Evolutionary conservation across 2,113 vertebrate genomes (phyloP), one percentile per base, ranked within the genome.

Genomic region (Ailurus styani): DNA sequence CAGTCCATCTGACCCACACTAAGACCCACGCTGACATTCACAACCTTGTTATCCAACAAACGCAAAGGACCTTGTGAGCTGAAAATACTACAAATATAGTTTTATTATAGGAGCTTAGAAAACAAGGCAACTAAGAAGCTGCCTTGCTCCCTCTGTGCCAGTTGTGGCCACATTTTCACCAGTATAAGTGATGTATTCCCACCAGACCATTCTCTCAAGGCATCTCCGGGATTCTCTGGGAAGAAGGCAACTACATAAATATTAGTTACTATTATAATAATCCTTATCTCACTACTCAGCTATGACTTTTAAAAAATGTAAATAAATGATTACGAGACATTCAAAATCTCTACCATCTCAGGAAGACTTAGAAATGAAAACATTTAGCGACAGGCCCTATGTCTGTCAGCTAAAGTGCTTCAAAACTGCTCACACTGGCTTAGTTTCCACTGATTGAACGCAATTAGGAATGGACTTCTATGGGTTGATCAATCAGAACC

Each of bases 381-480:
- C 82, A 37, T 21, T 42, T 86, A 89, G 93, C 90, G 34, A 57
- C 62, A 92, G 93, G 42, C 52, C 54, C 86, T 29, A 27, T 57
- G 79, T 97, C 66, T 88, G 86, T 91, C 96, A 98, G 96, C 88
- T 95, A 57, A 12, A 94, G 96, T 96, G 86, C 73, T 95, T 96
- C 95, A 70, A 97, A 97, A 81, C 90, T 52, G 64, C 90, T 86
- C 50, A n/a, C 25, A 1, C 23, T 42, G 21, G 54, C 57, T 96
- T 93, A 79, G 85, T 94, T 98, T 90, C 47, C 57, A 37, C 2
- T 37, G 90, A 82, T 6, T 96, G 91, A 97, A 91, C 42, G 96
- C 91, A 96, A 96, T 97, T 98, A 96, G 90, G 90, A 92, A 96
- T 64, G 95, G 97, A 97, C 96, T 97, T 98, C 92, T 90, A 97